Evolutionary conservation across 2,888 invertebrate genomes (phyloP), one percentile per base, ranked within the genome.

Genomic region (Temnothorax rugatulus): DNA sequence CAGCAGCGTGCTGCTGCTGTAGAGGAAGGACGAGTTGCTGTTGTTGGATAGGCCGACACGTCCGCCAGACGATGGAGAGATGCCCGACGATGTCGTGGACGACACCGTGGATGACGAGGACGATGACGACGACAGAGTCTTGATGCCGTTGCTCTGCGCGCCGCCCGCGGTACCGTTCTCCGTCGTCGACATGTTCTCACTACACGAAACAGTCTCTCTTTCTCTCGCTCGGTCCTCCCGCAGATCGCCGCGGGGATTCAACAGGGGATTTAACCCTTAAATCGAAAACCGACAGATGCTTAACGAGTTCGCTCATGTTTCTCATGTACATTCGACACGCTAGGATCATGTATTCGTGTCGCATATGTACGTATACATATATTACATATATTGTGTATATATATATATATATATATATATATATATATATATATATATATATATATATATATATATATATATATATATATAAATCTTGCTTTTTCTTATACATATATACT

Each of bases 101-200:
- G 21, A 87, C 76, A 57, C 88, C 88, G 75, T 57, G 1, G 73
- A 75, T 18, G 63, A 91, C 86, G 76, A 91, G 85, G 68, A 92
- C 85, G 79, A 69, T 15, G 79, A 68, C 47, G 92, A 77, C 21
- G 44, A 44, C 4, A 66, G 66, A 7, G 92, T 89, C 88, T 94
- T 94, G 47, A 93, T 90, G 47, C 94, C 95, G 88, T 95, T 95
- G 84, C 92, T 92, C 77, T 94, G 94, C 44, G 91, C 85, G 29
- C 90, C 88, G 18, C 86, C 86, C 68, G 88, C 85, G 18, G 89
- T 85, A 63, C 90, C 89, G 87, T 90, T 90, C 63, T 86, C 84
- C 86, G 86, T 89, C 77, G 77, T 59, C 59, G 79, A 79, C 79
- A 79, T 79, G 34, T 8, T 54, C 11, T 66, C 34, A 34, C 47